Evolutionary conservation across 1,140 invertebrate species (phyloP).

Genomic region (Solenopsis invicta): DNA sequence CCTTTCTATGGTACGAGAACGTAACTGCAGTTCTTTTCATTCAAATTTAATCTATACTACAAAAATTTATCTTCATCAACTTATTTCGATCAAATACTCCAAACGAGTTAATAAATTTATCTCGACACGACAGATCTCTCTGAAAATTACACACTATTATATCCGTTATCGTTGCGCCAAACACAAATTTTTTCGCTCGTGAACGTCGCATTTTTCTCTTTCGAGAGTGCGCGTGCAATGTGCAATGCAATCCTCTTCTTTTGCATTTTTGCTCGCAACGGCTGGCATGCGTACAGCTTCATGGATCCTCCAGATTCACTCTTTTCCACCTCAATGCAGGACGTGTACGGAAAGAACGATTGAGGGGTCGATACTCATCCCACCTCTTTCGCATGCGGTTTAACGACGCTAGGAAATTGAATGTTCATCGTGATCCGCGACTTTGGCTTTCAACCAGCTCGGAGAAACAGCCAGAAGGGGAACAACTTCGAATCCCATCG

Average conservation of each 20-base stretch:
- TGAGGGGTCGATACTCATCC: slow-evolving; percentile 40
- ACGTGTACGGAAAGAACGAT: slow-evolving; percentile 41
- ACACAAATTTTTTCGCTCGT: neutral
- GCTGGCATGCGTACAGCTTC: slow-evolving; percentile 7
- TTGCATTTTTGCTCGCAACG: neutral
- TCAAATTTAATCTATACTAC: neutral
- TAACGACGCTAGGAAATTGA: slow-evolving; percentile 61
- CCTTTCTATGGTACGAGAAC: neutral
- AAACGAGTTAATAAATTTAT: neutral
- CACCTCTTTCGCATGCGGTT: slow-evolving; percentile 9
- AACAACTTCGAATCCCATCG: slow-evolving; percentile 23
- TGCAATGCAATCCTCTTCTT: neutral
- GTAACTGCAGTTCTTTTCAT: neutral
- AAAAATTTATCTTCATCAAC: neutral
- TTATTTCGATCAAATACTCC: neutral
- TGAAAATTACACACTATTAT: neutral
- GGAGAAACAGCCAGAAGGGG: slow-evolving; percentile 15
- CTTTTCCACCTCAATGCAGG: neutral
- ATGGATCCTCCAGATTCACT: slow-evolving; percentile 13
- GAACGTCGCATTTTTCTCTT: slow-evolving; percentile 20
- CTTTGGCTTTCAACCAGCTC: slow-evolving; percentile 17
- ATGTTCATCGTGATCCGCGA: slow-evolving; percentile 39
- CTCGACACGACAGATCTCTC: neutral
- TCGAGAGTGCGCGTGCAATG: neutral
- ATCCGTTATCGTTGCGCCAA: neutral